phyloP scores from a whole-genome alignment of 2,888 invertebrate genomes.

The Macrophya alboannulata region DNA sequence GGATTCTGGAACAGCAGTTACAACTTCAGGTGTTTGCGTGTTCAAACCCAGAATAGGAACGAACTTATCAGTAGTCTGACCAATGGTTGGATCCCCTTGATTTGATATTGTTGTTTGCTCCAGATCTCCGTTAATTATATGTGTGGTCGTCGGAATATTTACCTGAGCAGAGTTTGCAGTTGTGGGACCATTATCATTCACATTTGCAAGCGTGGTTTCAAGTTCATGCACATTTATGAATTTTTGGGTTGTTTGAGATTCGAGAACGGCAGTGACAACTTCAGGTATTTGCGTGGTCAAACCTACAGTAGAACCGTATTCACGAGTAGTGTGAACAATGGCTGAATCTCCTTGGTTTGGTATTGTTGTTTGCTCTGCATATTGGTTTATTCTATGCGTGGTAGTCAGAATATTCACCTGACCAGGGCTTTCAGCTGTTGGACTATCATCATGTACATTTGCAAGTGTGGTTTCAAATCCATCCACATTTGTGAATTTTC shows the following conservation, averaged over 20 bases:
- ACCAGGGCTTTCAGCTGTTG: not conserved
- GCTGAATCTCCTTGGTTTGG: not conserved
- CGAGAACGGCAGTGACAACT: not conserved
- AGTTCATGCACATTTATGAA: not conserved
- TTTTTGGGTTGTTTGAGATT: not conserved
- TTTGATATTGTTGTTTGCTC: constrained; percentile 20
- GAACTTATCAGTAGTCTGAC: constrained; percentile 7
- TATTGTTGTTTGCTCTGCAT: not conserved
- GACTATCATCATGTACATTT: not conserved
- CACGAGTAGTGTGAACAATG: not conserved
- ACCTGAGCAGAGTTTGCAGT: not conserved
- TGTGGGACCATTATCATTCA: constrained; percentile 3
- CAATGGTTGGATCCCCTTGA: not conserved
- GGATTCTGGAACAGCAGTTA: constrained; percentile 1
- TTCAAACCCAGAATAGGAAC: not conserved
- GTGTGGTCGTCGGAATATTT: not conserved
- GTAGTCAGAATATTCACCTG: not conserved
- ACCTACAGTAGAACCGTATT: not conserved
- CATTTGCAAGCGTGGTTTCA: constrained; percentile 31
- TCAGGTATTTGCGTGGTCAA: constrained; percentile 1
- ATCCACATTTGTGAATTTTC: not conserved
- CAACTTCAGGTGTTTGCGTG: constrained; percentile 7
- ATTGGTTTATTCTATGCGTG: not conserved
- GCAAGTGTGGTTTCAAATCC: not conserved
- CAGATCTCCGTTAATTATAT: not conserved